Evolutionary conservation across 2,888 invertebrate species (phyloP), one percentile per base, ranked within the genome.

Genomic region (Clusia tigrina): DNA sequence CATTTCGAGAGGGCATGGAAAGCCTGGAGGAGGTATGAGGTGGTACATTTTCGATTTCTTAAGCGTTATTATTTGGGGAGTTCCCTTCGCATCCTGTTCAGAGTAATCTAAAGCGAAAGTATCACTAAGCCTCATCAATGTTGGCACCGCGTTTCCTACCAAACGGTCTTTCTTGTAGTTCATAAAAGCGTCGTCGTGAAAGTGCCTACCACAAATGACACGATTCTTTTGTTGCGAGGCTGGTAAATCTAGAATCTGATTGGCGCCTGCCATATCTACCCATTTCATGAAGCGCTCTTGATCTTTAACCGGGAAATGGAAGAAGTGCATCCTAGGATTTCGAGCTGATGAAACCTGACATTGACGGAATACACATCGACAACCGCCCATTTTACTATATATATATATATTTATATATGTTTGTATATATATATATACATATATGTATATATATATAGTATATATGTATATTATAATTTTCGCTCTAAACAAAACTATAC

Each of bases 321-420:
- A 87, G 64, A 87, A 87, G 68, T 86, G 87, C 78, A 80, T 80
- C 12, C 70, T 72, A 0, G 80, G 78, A 58, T 73, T 67, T 5
- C 83, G 82, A 53, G 81, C 75, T 0, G 85, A 84, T 2, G 81
- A 81, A 18, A 85, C 86, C 54, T 73, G 69, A 61, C 87, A 87
- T 46, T 82, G 77, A 63, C 85, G 85, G 66, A 86, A 87, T 24
- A 83, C 77, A 69, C 87, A 87, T 18, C 86, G 84, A 64, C 86
- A 85, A 2, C 87, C 87, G 42, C 87, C 87, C 87, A 87, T 87
- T 57, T 42, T n/a, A n/a, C n/a, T n/a, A n/a, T n/a, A n/a, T n/a
- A n/a, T n/a, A n/a, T n/a, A n/a, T n/a, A n/a, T n/a, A n/a, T n/a
- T n/a, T n/a, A n/a, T n/a, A n/a, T n/a, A n/a, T n/a, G n/a, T n/a